Percentiles rank a stretch among this genome's conserved stretches.
Evolutionary conservation across 1,140 invertebrate species (phyloP).

Genomic region (Bombus cullumanus): DNA sequence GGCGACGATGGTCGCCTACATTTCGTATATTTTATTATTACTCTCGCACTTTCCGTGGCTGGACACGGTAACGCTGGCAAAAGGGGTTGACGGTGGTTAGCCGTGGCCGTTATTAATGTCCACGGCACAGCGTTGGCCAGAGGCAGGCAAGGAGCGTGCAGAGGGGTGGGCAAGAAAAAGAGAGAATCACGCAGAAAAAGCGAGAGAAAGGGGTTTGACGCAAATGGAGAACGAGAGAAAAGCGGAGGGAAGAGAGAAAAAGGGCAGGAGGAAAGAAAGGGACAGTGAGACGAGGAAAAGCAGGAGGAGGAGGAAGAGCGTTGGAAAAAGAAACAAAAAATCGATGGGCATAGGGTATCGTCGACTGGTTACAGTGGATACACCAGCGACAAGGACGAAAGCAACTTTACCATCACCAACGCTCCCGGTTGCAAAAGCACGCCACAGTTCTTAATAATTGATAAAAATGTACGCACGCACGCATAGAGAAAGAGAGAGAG

Average conservation of each 20-base stretch:
- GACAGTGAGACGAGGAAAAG: not conserved
- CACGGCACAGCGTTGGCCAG: conserved; percentile 64
- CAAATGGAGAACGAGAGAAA: conserved; percentile 33
- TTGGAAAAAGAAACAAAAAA: conserved; percentile 58
- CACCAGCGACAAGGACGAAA: conserved; percentile 42
- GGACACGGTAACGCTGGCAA: conserved; percentile 74
- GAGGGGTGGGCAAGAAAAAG: conserved; percentile 51
- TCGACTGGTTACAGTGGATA: conserved; percentile 54
- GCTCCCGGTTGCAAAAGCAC: conserved; percentile 45
- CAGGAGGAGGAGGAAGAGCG: conserved; percentile 56
- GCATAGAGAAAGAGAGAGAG: conserved; percentile 30
- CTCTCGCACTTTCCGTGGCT: conserved; percentile 74
- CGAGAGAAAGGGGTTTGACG: conserved; percentile 26
- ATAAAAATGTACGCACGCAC: conserved; percentile 82
- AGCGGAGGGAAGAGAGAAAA: conserved; percentile 19
- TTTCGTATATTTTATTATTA: conserved; percentile 79
- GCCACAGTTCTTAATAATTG: conserved; percentile 82
- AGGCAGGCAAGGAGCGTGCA: not conserved
- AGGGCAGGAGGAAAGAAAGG: not conserved
- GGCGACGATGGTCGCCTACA: conserved; percentile 68
- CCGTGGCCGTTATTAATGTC: conserved; percentile 81
- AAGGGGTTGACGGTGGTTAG: conserved; percentile 73
- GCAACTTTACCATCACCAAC: conserved; percentile 54
- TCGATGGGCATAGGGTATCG: conserved; percentile 65
- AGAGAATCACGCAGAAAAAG: conserved; percentile 58